Conservation (phyloP, 2,113 vertebrate species). For the Pseudopipra pipra region DNA sequence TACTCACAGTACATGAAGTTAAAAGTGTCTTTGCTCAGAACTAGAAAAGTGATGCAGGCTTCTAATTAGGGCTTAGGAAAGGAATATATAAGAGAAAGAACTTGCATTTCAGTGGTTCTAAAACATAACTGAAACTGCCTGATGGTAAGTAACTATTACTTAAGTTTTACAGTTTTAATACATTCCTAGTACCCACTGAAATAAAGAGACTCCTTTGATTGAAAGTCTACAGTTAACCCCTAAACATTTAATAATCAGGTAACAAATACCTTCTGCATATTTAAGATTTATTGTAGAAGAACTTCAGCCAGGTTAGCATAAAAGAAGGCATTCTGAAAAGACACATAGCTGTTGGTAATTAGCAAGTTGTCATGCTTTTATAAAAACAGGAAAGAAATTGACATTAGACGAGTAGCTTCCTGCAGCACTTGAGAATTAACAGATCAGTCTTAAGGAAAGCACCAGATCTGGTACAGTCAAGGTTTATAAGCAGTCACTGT, state of each 20-base stretch:
- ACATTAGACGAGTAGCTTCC: not conserved
- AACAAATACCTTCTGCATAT: not conserved
- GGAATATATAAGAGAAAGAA: not conserved
- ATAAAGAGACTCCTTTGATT: not conserved
- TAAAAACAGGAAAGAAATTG: not conserved
- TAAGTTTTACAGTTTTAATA: not conserved
- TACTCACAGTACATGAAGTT: not conserved
- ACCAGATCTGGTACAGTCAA: not conserved
- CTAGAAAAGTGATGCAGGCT: not conserved
- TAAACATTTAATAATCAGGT: not conserved
- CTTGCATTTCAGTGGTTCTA: not conserved
- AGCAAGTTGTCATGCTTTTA: not conserved
- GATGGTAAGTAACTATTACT: not conserved
- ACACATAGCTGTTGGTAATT: not conserved
- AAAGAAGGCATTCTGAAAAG: not conserved
- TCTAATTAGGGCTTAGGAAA: not conserved
- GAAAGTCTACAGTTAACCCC: not conserved
- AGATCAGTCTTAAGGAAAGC: not conserved
- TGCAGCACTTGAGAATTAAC: not conserved
- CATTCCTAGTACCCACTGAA: not conserved
- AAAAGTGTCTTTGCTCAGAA: not conserved
- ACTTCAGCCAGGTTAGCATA: not conserved
- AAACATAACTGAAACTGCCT: not conserved
- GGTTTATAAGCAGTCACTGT: not conserved
- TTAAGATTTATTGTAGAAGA: not conserved